Base-by-base conservation (phyloP, 2,113 vertebrate species). In the Malurus alboscapulatus region DNA sequence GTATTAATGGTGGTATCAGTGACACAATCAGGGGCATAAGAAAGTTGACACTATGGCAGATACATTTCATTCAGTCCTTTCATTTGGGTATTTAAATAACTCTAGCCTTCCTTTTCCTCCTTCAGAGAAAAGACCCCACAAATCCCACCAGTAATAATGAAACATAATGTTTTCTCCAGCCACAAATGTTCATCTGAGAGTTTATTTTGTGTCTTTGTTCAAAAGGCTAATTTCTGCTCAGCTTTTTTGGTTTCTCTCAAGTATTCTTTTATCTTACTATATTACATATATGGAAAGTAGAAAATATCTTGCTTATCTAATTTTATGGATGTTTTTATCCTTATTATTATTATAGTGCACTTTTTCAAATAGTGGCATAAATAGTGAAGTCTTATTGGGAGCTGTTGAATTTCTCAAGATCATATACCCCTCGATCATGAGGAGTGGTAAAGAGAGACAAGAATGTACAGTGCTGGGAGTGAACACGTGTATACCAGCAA, bases 351-450 rank as follows among this genome's bases (percentile, higher is more conserved):
- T 61, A 20, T 20, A 45, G 21, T 47, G 7, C 17, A 30, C 16
- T 50, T 69, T 85, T 82, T 26, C 26, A 76, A 83, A 32, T 4
- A 59, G 15, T 38, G 26, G 27, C 66, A 67, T 58, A 90, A 71
- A 72, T 38, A 77, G 77, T 17, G 18, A 53, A 27, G 19, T 22
- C 11, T 54, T 67, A 9, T n/a, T 62, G 36, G 17, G 12, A 78
- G 50, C 12, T 67, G 38, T 22, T 30, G 17, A 55, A 12, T 62
- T 88, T 92, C 44, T 54, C 21, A 71, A 61, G 7, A 82, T 7
- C 8, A 4, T 10, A 17, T 5, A 57, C 0, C 9, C 25, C 8
- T 8, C 3, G 1, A 5, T 32, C 30, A 42, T 17, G 26, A 55
- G 24, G 3, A 5, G 12, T n/a, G 73, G 44, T 53, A 66, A 80